phyloP scores from a whole-genome alignment of 2,888 invertebrate genomes.

The Pristionchus maxplancki region DNA sequence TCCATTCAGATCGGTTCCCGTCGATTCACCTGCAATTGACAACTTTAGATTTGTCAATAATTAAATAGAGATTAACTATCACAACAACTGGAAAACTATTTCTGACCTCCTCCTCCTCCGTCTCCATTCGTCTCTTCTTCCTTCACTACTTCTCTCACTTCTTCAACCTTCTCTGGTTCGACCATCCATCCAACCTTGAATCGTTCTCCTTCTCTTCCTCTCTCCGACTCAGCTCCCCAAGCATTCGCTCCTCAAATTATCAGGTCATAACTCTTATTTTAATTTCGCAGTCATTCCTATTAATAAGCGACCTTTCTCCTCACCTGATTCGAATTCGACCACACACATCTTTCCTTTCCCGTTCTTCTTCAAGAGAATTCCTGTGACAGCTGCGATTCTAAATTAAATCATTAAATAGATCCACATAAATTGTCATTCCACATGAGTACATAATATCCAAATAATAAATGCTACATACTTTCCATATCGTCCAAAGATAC shows the following conservation, averaged over 20 bases:
- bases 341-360: constrained; percentile 46
- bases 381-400: constrained; percentile 34
- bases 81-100: background rate
- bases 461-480: background rate
- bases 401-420: background rate
- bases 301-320: background rate
- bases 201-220: constrained; percentile 36
- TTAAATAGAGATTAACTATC: background rate
- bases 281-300: background rate
- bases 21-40: background rate
- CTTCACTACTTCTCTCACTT: constrained; percentile 1
- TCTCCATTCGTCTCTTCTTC: constrained; percentile 1
- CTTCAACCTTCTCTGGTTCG: constrained; percentile 34
- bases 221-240: constrained; percentile 48
- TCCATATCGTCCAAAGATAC: constrained; percentile 9
- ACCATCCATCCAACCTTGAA: constrained; percentile 39
- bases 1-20: background rate
- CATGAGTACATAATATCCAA: background rate
- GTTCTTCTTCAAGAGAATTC: constrained; percentile 17
- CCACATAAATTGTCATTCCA: too few relatives aligned
- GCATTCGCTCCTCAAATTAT: constrained; percentile 1
- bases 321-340: constrained; percentile 49
- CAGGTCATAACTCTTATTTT: too few relatives aligned
- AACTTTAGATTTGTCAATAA: background rate
- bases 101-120: background rate